Base-by-base conservation (phyloP, 2,888 invertebrate genomes). In the Polymixis lichenea region DNA sequence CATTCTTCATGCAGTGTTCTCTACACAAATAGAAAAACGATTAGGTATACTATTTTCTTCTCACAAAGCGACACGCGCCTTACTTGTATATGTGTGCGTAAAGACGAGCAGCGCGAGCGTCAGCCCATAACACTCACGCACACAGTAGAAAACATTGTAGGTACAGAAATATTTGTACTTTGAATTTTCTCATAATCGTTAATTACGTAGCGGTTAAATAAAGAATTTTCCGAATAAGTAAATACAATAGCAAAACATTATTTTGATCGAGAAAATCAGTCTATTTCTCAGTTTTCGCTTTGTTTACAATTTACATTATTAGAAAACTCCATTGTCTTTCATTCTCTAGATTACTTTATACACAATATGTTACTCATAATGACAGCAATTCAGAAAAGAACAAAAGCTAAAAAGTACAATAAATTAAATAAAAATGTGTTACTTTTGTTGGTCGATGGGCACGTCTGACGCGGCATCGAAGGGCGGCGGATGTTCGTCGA, bases 371-470 rank as follows among this genome's bases (percentile, higher is more conserved):
- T 32, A 55, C 49, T 73, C 55, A 51, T 25, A 67, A 76, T 82
- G 61, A 82, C 67, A 46, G 51, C 75, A 32, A 53, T 28, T 71
- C 38, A 53, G 17, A 15, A n/a, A 53, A 56, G 46, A 62, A 79
- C 82, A 75, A 82, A 62, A 77, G 56, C 22, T 49, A 70, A 70
- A 60, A 61, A 62, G 53, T 78, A 49, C 19, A 62, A 56, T 62
- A 62, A 62, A 77, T 49, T 1, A 78, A 71, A 67, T 53, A 49
- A 49, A 62, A 75, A 43, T 38, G 49, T 83, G 90, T 93, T 96
- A 98, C 98, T 98, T 99, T 95, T 99, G 99, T 90, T 99, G 98
- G 89, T 99, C 99, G 78, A 99, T 98, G 61, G 98, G 97, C 58
- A 97, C 97, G 86, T 99, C 98, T 8, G 98, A 98, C 1, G 98